These are phyloP conservation scores for Motacilla tschutschensis DNA, from an alignment of 2,113 vertebrate genomes.

Conservation along the genomic window DNA sequence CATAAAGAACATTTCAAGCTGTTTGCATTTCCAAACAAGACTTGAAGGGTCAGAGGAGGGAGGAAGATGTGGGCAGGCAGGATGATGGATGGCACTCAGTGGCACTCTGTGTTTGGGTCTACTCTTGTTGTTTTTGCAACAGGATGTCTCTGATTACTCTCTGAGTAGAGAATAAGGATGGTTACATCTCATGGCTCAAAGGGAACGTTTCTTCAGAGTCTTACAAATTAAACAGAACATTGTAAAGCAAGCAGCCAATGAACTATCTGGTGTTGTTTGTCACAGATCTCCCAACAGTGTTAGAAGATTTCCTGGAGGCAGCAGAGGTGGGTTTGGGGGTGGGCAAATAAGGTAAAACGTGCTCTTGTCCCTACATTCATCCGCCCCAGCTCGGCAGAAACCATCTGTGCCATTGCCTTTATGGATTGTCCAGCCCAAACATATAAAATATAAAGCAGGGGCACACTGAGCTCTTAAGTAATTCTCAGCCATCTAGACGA, in stretches of 20 bases:
- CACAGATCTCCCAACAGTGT: background rate
- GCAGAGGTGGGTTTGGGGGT: background rate
- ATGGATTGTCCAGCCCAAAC: background rate
- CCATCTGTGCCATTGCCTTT: too few species aligned
- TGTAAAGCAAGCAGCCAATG: background rate
- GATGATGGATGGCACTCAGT: constrained; percentile 20
- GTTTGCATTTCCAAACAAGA: constrained; percentile 37
- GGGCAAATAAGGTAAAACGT: background rate
- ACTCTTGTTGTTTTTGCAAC: constrained; percentile 26
- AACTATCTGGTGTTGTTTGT: background rate
- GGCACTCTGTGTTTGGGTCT: constrained; percentile 31
- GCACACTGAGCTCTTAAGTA: background rate
- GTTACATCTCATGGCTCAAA: constrained; percentile 30
- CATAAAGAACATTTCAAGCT: constrained; percentile 31
- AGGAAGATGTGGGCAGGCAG: constrained; percentile 4
- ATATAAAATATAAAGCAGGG: background rate
- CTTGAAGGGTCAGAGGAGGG: background rate
- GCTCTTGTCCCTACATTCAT: rapidly evolving
- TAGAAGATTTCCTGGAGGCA: background rate
- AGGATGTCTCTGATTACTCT: constrained; percentile 50
- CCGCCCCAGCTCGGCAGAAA: background rate
- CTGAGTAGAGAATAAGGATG: background rate
- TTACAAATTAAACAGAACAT: background rate
- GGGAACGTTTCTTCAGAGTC: background rate
- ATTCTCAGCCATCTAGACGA: background rate